Evolutionary conservation across 2,797 vertebrate genomes (phyloP).

Genomic region (Gadopsis bispinosus): DNA sequence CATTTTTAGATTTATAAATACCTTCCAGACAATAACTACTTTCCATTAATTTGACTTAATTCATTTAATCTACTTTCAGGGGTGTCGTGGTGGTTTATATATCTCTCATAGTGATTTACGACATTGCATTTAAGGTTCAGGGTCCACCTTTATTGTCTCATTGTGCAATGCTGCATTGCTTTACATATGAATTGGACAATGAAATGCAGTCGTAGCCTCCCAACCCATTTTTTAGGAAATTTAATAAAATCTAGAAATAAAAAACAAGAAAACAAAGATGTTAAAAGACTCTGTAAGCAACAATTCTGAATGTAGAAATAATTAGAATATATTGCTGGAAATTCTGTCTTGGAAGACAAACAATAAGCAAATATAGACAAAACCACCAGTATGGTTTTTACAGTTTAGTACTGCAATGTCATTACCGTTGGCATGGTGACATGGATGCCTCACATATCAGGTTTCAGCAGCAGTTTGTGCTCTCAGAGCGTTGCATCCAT

Average conservation of each 20-base stretch:
- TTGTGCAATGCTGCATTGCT: background rate
- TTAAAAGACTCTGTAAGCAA: background rate
- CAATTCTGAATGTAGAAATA: background rate
- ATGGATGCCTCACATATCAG: slow-evolving; percentile 26
- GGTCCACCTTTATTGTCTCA: background rate
- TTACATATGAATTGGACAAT: background rate
- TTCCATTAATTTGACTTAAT: background rate
- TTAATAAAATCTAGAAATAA: background rate
- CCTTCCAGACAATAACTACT: background rate
- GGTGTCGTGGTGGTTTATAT: background rate
- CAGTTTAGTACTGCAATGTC: slow-evolving; percentile 15
- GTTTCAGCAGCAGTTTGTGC: slow-evolving; percentile 44
- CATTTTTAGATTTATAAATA: background rate
- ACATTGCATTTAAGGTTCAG: background rate
- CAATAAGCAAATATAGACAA: background rate
- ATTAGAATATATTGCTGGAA: background rate
- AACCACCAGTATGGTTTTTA: background rate
- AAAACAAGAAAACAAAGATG: background rate
- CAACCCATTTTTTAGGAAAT: background rate
- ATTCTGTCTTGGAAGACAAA: background rate
- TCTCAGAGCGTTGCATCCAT: slow-evolving; percentile 50
- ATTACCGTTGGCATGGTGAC: slow-evolving; percentile 41
- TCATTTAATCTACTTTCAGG: background rate
- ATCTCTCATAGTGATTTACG: background rate
- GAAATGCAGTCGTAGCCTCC: background rate